Percentiles rank a stretch among this genome's conserved stretches.
Conservation (phyloP, 2,888 invertebrate species). For the Orchestes rusci region DNA sequence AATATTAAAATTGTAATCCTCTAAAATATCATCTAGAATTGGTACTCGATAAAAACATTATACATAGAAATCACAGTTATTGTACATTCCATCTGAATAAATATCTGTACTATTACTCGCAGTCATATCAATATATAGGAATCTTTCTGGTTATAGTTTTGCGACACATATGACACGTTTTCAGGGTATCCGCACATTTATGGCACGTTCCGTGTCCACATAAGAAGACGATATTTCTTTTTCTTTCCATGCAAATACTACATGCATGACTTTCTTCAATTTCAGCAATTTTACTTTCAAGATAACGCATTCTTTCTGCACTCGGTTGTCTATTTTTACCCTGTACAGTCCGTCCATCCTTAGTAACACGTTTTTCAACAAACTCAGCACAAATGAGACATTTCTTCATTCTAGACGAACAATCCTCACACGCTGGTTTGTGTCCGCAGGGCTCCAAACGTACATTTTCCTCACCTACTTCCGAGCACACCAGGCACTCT, state of each 20-base stretch:
- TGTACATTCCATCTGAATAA: too few relatives aligned
- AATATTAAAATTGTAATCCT: slow-evolving; percentile 8
- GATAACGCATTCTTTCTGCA: slow-evolving; percentile 57
- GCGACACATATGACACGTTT: slow-evolving; percentile 81
- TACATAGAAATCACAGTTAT: slow-evolving; percentile 20
- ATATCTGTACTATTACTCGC: too few relatives aligned
- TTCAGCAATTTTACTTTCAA: slow-evolving; percentile 75
- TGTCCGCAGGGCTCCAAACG: slow-evolving; percentile 68
- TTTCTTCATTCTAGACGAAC: slow-evolving; percentile 69
- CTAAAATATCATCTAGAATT: slow-evolving; percentile 17
- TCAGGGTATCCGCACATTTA: slow-evolving; percentile 71
- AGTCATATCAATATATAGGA: slow-evolving; percentile 44
- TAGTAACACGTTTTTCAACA: slow-evolving; percentile 52
- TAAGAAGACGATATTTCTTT: slow-evolving; percentile 75
- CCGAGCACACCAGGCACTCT: slow-evolving; percentile 67
- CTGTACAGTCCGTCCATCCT: slow-evolving; percentile 47
- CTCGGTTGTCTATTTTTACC: slow-evolving; percentile 53
- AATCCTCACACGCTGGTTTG: slow-evolving; percentile 66
- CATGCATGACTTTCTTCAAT: slow-evolving; percentile 82
- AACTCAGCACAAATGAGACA: slow-evolving; percentile 60
- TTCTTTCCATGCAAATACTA: slow-evolving; percentile 81
- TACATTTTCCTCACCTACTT: slow-evolving; percentile 55
- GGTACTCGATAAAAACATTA: slow-evolving; percentile 14
- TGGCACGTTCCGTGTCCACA: slow-evolving; percentile 84
- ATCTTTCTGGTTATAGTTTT: slow-evolving; percentile 70